These are phyloP conservation scores for Epirrhoe tristata DNA, from an alignment of 2,888 invertebrate species.

Conservation along the genomic window DNA sequence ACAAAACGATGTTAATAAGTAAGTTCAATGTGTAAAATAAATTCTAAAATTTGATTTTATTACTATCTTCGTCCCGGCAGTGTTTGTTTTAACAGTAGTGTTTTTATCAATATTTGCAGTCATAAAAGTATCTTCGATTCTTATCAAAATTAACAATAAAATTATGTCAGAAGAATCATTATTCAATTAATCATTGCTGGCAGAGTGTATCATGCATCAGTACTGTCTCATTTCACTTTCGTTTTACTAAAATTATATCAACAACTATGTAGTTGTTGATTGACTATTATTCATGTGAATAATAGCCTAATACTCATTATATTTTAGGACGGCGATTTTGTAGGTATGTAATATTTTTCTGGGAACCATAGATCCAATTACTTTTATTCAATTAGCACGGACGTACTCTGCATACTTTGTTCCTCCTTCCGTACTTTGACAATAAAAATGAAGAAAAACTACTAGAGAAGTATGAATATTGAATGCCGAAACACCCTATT, in stretches of 20 bases:
- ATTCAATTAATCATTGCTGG: neutral
- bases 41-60: too few relatives aligned
- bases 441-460: slow-evolving; percentile 54
- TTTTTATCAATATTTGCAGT: neutral
- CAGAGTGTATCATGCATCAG: neutral
- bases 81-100: neutral
- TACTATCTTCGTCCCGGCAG: neutral
- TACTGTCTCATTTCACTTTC: neutral
- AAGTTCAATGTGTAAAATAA: too few relatives aligned
- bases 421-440: slow-evolving; percentile 51
- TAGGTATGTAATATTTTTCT: too few relatives aligned
- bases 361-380: too few relatives aligned
- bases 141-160: neutral
- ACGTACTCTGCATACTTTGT: neutral
- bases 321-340: too few relatives aligned
- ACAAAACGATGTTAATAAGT: too few relatives aligned
- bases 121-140: neutral
- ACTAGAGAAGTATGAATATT: slow-evolving; percentile 44
- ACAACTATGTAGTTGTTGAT: neutral
- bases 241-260: neutral
- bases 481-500: slow-evolving; percentile 37
- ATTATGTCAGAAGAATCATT: neutral
- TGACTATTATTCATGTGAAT: neutral
- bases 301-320: neutral
- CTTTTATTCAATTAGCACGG: too few relatives aligned